These are phyloP conservation scores for Oxygymnocypris stewartii DNA, from an alignment of 2,113 vertebrate species.

Conservation along the genomic window DNA sequence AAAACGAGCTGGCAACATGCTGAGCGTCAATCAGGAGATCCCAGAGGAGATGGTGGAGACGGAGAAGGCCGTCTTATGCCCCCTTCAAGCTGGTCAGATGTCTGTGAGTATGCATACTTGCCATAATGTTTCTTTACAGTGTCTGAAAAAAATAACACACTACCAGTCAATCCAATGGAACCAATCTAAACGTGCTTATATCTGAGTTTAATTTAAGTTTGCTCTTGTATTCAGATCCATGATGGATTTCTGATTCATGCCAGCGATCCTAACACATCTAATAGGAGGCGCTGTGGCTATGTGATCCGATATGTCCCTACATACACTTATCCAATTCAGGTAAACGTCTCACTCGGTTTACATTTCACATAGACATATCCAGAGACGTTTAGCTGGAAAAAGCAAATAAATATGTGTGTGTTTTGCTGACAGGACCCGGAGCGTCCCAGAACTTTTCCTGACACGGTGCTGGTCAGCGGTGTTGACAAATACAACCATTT, in stretches of 20 bases:
- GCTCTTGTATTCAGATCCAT: slow-evolving; percentile 67
- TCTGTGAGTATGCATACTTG: slow-evolving; percentile 71
- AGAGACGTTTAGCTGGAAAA: background rate
- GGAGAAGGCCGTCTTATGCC: slow-evolving; percentile 70
- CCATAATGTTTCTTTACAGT: background rate
- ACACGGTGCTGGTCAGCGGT: slow-evolving; percentile 69
- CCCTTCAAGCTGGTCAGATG: slow-evolving; percentile 79
- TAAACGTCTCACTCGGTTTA: slow-evolving; percentile 52
- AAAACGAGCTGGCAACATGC: slow-evolving; percentile 72
- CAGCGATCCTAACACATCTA: slow-evolving; percentile 78
- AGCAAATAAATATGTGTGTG: background rate
- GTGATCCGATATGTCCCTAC: slow-evolving; percentile 80
- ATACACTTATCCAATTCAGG: slow-evolving; percentile 73
- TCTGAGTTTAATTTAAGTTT: background rate
- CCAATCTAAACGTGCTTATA: background rate
- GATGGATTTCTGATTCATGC: slow-evolving; percentile 79
- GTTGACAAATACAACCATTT: slow-evolving; percentile 74
- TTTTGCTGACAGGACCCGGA: slow-evolving; percentile 68
- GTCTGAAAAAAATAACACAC: background rate
- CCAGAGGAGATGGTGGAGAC: slow-evolving; percentile 71
- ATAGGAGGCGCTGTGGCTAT: slow-evolving; percentile 76
- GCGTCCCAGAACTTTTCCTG: slow-evolving; percentile 71
- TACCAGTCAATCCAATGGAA: background rate
- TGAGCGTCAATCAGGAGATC: slow-evolving; percentile 81
- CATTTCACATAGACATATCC: background rate